Conservation (phyloP, 2,113 vertebrate species). For the Cynocephalus volans region DNA sequence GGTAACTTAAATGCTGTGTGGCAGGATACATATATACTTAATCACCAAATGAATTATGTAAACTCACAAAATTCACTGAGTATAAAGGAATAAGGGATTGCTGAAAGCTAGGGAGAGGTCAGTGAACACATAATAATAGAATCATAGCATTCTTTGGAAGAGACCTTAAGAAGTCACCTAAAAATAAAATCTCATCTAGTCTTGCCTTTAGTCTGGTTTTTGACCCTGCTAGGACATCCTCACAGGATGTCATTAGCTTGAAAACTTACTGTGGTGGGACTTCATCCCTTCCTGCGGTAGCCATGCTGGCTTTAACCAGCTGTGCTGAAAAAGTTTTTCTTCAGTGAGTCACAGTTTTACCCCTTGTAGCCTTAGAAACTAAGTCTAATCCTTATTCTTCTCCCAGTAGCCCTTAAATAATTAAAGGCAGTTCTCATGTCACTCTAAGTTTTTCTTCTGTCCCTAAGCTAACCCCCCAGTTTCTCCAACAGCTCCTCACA, state of each 20-base stretch:
- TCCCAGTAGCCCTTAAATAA: background rate
- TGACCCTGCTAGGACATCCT: background rate
- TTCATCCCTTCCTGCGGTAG: background rate
- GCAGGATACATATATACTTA: background rate
- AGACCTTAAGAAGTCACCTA: background rate
- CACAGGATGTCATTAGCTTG: background rate
- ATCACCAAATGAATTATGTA: background rate
- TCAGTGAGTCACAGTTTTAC: background rate
- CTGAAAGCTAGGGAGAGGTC: background rate
- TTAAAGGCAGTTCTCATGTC: background rate
- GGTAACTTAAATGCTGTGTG: background rate
- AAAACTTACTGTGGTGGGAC: background rate
- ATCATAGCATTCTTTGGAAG: background rate
- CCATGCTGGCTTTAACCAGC: background rate
- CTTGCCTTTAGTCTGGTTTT: background rate
- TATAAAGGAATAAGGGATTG: background rate
- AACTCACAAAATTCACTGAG: background rate
- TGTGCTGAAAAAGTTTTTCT: background rate
- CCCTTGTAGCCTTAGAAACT: background rate
- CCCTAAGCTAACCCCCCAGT: background rate
- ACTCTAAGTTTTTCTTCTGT: background rate
- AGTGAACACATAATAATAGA: background rate
- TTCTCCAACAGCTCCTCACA: background rate
- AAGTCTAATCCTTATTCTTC: background rate
- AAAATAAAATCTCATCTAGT: conserved; percentile 34